phyloP scores from a whole-genome alignment of 2,113 vertebrate genomes.

The Deroptyus accipitrinus region DNA sequence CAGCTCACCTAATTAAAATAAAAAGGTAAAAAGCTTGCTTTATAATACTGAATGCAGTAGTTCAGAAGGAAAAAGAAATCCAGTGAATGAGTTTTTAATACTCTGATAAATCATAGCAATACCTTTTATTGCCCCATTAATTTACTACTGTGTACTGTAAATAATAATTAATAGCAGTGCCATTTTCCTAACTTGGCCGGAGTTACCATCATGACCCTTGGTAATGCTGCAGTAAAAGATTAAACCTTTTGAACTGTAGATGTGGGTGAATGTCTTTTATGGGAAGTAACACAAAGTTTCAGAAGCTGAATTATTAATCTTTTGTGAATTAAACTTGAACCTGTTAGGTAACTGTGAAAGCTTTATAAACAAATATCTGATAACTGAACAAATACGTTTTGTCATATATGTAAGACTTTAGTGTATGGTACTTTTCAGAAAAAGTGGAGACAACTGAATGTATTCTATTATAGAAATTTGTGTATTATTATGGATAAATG shows the following conservation, averaged over 20 bases:
- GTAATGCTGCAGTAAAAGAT: background rate
- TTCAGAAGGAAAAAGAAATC: background rate
- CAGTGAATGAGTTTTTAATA: constrained; percentile 7
- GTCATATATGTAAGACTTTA: background rate
- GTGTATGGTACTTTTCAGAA: background rate
- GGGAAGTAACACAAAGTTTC: background rate
- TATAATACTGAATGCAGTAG: background rate
- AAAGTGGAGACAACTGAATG: background rate
- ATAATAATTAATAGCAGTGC: constrained; percentile 16
- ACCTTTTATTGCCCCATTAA: constrained; percentile 33
- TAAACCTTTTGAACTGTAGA: background rate
- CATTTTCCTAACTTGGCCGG: background rate
- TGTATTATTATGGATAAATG: background rate
- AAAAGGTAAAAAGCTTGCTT: background rate
- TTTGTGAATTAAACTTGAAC: background rate
- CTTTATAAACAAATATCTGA: background rate
- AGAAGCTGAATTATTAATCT: background rate
- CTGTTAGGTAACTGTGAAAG: background rate
- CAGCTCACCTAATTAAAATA: background rate
- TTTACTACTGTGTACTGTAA: background rate
- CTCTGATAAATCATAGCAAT: constrained; percentile 21
- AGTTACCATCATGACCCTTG: background rate
- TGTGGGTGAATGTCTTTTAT: background rate
- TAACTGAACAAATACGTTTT: background rate
- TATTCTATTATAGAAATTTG: background rate